Evolutionary conservation across 2,113 vertebrate species (phyloP).

Genomic region (Triplophysa dalaica): DNA sequence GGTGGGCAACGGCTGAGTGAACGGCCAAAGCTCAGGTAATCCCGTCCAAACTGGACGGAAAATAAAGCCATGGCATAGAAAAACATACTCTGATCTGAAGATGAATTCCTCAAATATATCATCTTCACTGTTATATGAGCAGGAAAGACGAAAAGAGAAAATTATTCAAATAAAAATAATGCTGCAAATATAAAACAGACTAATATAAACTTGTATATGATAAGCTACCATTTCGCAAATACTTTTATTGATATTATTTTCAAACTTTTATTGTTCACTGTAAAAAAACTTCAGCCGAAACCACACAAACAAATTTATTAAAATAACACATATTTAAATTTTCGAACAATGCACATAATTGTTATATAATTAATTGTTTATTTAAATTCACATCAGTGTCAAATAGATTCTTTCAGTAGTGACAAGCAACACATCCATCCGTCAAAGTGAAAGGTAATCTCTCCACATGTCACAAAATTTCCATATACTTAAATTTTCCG

Average conservation of each 20-base stretch:
- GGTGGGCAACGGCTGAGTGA: conserved; percentile 54
- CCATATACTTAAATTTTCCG: conserved; percentile 55
- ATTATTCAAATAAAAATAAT: not conserved
- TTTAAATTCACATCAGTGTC: conserved; percentile 4
- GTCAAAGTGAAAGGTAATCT: conserved; percentile 12
- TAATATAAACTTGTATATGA: too few relatives aligned
- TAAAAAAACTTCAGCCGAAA: too few relatives aligned
- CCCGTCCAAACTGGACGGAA: conserved; percentile 64
- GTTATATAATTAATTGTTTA: not conserved
- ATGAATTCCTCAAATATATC: conserved; percentile 13
- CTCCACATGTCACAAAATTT: conserved; percentile 50
- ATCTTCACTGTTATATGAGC: not conserved
- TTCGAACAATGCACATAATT: not conserved
- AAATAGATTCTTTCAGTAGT: not conserved
- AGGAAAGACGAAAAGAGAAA: not conserved
- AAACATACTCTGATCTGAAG: conserved; percentile 46
- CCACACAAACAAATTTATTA: too few relatives aligned
- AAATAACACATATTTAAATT: not conserved
- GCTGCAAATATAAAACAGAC: too few relatives aligned
- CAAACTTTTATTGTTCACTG: too few relatives aligned
- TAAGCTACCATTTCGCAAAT: too few relatives aligned
- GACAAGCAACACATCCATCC: conserved; percentile 9
- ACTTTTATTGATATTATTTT: too few relatives aligned
- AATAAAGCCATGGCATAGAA: conserved; percentile 59
- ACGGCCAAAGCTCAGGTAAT: conserved; percentile 65